These are phyloP conservation scores for Galeopsomyia nigrocyanea DNA, from an alignment of 2,888 invertebrate genomes.

Conservation along the genomic window DNA sequence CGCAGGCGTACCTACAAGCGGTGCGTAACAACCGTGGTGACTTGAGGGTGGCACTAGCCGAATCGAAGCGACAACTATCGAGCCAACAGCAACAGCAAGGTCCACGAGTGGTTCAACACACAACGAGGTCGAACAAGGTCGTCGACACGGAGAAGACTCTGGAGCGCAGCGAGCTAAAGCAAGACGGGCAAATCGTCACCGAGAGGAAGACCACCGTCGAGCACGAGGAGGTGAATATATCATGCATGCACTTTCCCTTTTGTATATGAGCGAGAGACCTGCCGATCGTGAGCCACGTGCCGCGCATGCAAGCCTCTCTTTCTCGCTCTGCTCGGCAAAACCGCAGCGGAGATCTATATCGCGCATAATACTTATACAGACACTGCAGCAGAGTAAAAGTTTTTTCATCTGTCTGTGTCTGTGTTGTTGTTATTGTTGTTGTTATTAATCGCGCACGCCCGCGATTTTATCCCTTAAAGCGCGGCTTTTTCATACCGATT, in stretches of 20 bases:
- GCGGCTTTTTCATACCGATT: not conserved
- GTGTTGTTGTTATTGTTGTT: no score
- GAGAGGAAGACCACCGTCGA: constrained; percentile 87
- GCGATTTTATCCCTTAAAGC: no score
- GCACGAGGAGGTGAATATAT: constrained; percentile 77
- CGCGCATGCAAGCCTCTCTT: no score
- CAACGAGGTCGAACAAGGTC: constrained; percentile 82
- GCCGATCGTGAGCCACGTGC: no score
- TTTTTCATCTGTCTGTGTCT: no score
- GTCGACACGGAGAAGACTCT: constrained; percentile 89
- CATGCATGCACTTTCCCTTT: constrained; percentile 1
- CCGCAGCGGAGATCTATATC: no score
- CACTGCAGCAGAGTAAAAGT: no score
- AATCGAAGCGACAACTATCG: constrained; percentile 75
- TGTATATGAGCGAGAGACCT: not conserved
- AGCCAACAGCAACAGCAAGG: constrained; percentile 70
- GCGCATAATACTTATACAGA: no score
- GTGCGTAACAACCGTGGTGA: constrained; percentile 77
- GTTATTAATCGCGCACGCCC: no score
- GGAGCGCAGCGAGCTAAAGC: constrained; percentile 81
- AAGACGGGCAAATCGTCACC: constrained; percentile 88
- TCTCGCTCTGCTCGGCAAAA: no score
- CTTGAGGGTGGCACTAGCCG: constrained; percentile 77
- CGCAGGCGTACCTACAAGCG: constrained; percentile 82
- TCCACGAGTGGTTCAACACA: constrained; percentile 82